Evolutionary conservation across 2,888 invertebrate species (phyloP).

Genomic region (Drepanosiphum platanoidis): DNA sequence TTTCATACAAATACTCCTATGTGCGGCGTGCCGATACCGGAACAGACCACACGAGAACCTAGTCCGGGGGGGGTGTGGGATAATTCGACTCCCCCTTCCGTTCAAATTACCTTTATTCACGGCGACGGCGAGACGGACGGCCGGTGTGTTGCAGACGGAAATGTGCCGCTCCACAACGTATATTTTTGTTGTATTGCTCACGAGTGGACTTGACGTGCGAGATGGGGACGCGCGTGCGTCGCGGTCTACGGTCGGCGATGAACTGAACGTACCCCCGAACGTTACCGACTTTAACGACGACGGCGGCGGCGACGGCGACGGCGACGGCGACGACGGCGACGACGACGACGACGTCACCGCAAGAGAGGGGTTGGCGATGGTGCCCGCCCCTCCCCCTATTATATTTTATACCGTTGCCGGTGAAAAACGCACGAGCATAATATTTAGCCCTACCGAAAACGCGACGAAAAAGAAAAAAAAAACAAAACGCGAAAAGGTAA

Average conservation of each 20-base stretch:
- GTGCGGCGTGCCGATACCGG: no score
- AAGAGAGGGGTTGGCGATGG: not conserved
- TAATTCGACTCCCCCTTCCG: no score
- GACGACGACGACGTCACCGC: slow-evolving; percentile 38
- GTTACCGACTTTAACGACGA: slow-evolving; percentile 17
- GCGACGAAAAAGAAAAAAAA: not conserved
- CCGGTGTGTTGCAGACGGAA: no score
- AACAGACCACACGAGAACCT: no score
- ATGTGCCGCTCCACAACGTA: no score
- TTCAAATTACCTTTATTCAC: no score
- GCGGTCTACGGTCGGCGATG: slow-evolving; percentile 38
- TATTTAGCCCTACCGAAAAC: slow-evolving; percentile 26
- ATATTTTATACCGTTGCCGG: no score
- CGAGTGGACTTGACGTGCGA: not conserved
- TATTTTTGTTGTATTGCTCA: no score
- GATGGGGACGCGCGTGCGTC: not conserved
- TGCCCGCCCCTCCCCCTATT: slow-evolving; percentile 6
- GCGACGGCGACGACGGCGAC: not conserved
- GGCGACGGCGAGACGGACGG: no score
- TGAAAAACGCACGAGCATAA: slow-evolving; percentile 13
- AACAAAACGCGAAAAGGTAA: not conserved
- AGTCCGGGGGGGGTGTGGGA: no score
- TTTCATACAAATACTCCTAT: no score
- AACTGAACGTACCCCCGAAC: slow-evolving; percentile 47
- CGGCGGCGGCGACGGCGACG: slow-evolving; percentile 19